phyloP scores from a whole-genome alignment of 2,888 invertebrate genomes.

The Synanthedon tipuliformis region DNA sequence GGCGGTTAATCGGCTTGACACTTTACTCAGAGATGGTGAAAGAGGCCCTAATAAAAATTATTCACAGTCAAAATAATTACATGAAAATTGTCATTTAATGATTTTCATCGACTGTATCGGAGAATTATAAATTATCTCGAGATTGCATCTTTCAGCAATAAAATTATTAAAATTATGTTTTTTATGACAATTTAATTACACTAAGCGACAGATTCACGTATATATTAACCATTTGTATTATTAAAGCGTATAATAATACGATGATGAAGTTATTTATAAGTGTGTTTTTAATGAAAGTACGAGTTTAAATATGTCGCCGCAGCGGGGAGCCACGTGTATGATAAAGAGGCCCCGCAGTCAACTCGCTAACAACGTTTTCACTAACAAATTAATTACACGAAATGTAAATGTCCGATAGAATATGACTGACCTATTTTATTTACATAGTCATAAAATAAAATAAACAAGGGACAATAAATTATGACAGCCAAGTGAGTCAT shows the following conservation, averaged over 20 bases:
- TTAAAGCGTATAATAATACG: constrained; percentile 3
- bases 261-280: constrained; percentile 18
- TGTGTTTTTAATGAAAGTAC: constrained; percentile 14
- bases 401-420: not conserved
- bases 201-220: constrained; percentile 9
- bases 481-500: not conserved
- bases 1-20: too few species aligned
- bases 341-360: constrained; percentile 22
- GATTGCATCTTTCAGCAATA: not conserved
- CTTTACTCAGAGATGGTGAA: too few species aligned
- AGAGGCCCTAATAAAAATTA: too few species aligned
- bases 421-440: not conserved
- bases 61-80: not conserved
- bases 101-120: not conserved
- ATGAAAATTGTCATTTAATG: not conserved
- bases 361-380: constrained; percentile 25
- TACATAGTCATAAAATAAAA: not conserved
- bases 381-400: constrained; percentile 38
- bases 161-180: constrained; percentile 12
- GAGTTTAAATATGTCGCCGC: constrained; percentile 23
- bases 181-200: constrained; percentile 16
- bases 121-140: not conserved
- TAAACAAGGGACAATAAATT: not conserved
- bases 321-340: constrained; percentile 30
- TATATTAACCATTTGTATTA: constrained; percentile 1